phyloP scores from a whole-genome alignment of 1,140 invertebrate species.

The Trissolcus basalis region DNA sequence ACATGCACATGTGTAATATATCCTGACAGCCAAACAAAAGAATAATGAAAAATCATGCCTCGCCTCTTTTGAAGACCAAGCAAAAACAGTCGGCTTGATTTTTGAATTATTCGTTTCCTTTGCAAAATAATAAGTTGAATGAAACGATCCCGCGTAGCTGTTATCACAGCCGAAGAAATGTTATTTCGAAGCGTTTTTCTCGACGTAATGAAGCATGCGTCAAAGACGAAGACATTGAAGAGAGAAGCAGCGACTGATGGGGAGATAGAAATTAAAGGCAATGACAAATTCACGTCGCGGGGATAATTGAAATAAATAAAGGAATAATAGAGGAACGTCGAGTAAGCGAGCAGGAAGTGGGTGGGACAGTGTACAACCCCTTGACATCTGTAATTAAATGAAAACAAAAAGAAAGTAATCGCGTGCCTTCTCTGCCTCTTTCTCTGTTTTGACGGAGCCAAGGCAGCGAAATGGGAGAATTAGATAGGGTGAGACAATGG shows the following conservation, averaged over 20 bases:
- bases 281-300: constrained; percentile 75
- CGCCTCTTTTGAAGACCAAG: constrained; percentile 6
- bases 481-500: constrained; percentile 63
- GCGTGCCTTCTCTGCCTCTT: constrained; percentile 68
- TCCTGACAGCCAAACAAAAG: constrained; percentile 36
- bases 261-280: constrained; percentile 72
- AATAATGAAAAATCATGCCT: constrained; percentile 39
- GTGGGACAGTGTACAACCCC: constrained; percentile 70
- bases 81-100: constrained; percentile 19
- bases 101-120: constrained; percentile 13
- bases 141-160: constrained; percentile 22
- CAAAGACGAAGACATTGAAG: constrained; percentile 59
- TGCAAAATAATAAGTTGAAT: constrained; percentile 21
- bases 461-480: constrained; percentile 62
- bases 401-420: constrained; percentile 77
- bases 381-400: constrained; percentile 77
- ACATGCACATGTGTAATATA: constrained; percentile 42
- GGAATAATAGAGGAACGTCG: constrained; percentile 72
- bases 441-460: constrained; percentile 59
- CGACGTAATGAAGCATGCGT: constrained; percentile 57
- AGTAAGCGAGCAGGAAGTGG: constrained; percentile 65
- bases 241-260: constrained; percentile 56
- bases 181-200: constrained; percentile 48
- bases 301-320: constrained; percentile 77
- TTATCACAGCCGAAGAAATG: constrained; percentile 32